Evolutionary conservation across 2,113 vertebrate species (phyloP), one percentile per base, ranked within the genome.

Genomic region (Sceloporus tristichus): DNA sequence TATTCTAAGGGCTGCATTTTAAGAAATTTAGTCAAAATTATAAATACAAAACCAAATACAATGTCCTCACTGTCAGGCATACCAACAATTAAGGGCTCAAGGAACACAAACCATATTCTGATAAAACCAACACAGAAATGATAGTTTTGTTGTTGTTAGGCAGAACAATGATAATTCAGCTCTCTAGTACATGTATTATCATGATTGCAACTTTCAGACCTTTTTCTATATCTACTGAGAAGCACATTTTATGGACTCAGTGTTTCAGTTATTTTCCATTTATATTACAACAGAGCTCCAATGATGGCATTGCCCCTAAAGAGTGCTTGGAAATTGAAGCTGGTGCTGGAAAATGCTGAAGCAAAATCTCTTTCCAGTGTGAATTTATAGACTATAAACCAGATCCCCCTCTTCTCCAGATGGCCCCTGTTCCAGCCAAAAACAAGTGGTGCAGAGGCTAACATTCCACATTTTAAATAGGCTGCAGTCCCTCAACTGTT

Each of bases 101-200:
- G 65, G 91, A 92, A 86, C 9, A 74, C 82, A 92, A 86, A 11
- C 19, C 9, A 2, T 66, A 89, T 91, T 87, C 90, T 83, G 0
- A 0, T 74, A 70, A 90, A 82, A 76, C 70, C 84, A 81, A 9
- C 40, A 16, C 86, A 66, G 88, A 91, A 86, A 84, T 70, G 34
- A 5, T 3, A 4, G 9, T 19, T 56, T 5, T 74, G 23, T 25
- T 77, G 9, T 6, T 82, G 40, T 82, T 70, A 48, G 10, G 16
- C 42, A 34, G 34, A 84, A 0, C 4, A 0, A 25, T 87, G 48
- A 34, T 2, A 4, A 34, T 84, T 59, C 9, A n/a, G 13, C 56
- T 82, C 48, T 27, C 5, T n/a, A 73, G 56, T 10, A 53, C 29
- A 75, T 91, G 38, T 71, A 70, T 62, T 71, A 70, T 62, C 59